A percentile compares a stretch with the other conserved stretches of the same genome.
Conservation (phyloP, 2,113 vertebrate species). For the Otis tarda region DNA sequence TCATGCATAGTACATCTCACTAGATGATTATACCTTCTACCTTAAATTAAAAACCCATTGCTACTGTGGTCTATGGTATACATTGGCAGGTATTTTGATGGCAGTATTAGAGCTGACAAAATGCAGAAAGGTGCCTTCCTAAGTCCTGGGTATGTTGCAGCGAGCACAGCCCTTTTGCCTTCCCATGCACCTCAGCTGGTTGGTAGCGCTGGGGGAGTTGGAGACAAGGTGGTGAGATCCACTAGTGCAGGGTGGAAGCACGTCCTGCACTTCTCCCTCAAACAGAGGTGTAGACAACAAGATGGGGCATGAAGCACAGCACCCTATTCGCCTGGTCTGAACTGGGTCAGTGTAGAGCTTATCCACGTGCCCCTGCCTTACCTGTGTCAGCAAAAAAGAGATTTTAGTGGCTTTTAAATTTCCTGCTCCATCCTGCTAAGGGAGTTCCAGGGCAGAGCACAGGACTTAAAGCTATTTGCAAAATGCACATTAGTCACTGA, state of each 20-base stretch:
- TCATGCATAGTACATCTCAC: background rate
- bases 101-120: background rate
- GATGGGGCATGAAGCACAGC: background rate
- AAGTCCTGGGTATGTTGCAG: background rate
- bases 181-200: background rate
- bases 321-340: background rate
- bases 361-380: background rate
- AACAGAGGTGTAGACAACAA: background rate
- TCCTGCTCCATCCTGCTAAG: background rate
- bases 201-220: background rate
- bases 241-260: rapidly evolving
- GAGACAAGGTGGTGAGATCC: background rate
- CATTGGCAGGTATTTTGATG: background rate
- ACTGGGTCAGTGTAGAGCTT: background rate
- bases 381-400: background rate
- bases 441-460: background rate
- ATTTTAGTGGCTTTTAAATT: background rate
- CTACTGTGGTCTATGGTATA: background rate
- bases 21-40: background rate
- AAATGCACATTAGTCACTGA: background rate
- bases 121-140: background rate
- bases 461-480: background rate
- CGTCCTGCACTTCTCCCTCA: background rate
- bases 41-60: background rate
- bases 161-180: background rate